Base-by-base conservation (phyloP, 1,140 invertebrate species). In the Phymorhynchus buccinoides region DNA sequence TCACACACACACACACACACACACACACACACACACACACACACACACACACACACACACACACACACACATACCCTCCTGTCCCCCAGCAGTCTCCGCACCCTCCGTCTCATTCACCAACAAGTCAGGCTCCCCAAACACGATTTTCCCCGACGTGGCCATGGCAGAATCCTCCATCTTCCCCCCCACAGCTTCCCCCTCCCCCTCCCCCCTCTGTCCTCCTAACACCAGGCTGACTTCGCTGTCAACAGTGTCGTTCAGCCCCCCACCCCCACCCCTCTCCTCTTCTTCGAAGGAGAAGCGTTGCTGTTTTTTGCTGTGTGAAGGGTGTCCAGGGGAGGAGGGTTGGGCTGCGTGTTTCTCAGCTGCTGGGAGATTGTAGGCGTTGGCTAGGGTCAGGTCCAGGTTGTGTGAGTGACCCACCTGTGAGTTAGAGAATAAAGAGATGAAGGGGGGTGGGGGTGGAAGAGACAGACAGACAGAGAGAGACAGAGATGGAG, bases 131-230 rank as follows among this genome's bases (percentile, higher is more conserved):
- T 92, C 91, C 14, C 91, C 90, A 88, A 93, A 93, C 6, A 90
- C 83, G 62, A 93, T 91, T 84, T 91, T 91, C 16, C 92, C 92
- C 75, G 88, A 87, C 83, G 87, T 90, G n/a, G n/a, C n/a, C n/a
- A n/a, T n/a, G n/a, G n/a, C n/a, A n/a, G n/a, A n/a, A n/a, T n/a
- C n/a, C n/a, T n/a, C n/a, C n/a, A n/a, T n/a, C n/a, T n/a, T n/a
- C n/a, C n/a, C n/a, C n/a, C n/a, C n/a, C n/a, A n/a, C n/a, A n/a
- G n/a, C n/a, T n/a, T n/a, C n/a, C n/a, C n/a, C n/a, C n/a, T n/a
- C n/a, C n/a, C n/a, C n/a, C n/a, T n/a, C n/a, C n/a, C n/a, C n/a
- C n/a, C n/a, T n/a, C n/a, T n/a, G n/a, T n/a, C n/a, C n/a, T n/a
- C 85, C 86, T 14, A 89, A 81, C 3, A 87, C 83, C 32, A 87